Evolutionary conservation across 2,113 vertebrate species (phyloP).

Genomic region (Camelus dromedarius): DNA sequence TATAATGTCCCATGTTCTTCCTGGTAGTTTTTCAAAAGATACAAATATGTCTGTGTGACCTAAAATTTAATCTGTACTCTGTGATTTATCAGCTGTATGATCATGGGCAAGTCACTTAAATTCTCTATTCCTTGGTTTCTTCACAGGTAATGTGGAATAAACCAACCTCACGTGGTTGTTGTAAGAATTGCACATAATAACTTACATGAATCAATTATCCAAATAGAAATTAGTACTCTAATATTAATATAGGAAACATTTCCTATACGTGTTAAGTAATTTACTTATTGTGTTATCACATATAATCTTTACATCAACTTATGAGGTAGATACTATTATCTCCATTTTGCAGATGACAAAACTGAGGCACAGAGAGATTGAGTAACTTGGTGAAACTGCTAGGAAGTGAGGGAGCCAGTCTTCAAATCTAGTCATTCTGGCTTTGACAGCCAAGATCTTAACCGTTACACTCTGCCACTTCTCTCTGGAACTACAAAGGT

Average conservation of each 20-base stretch:
- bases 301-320: background rate
- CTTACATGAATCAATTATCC: background rate
- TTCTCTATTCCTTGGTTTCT: background rate
- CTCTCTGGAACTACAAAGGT: background rate
- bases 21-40: constrained; percentile 25
- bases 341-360: constrained; percentile 55
- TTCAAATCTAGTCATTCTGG: background rate
- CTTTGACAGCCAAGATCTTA: background rate
- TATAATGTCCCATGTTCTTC: background rate
- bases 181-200: background rate
- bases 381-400: background rate
- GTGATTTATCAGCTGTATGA: background rate
- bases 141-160: constrained; percentile 5
- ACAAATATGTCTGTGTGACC: background rate
- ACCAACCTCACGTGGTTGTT: background rate
- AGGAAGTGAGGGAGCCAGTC: background rate
- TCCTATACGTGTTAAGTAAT: background rate
- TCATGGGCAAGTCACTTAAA: background rate
- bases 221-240: background rate
- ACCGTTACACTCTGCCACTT: background rate
- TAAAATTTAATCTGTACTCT: constrained; percentile 15
- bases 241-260: background rate
- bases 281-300: background rate
- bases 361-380: background rate
- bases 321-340: background rate